These are phyloP conservation scores for Camponotus floridanus DNA, from an alignment of 1,140 invertebrate species.

Conservation along the genomic window DNA sequence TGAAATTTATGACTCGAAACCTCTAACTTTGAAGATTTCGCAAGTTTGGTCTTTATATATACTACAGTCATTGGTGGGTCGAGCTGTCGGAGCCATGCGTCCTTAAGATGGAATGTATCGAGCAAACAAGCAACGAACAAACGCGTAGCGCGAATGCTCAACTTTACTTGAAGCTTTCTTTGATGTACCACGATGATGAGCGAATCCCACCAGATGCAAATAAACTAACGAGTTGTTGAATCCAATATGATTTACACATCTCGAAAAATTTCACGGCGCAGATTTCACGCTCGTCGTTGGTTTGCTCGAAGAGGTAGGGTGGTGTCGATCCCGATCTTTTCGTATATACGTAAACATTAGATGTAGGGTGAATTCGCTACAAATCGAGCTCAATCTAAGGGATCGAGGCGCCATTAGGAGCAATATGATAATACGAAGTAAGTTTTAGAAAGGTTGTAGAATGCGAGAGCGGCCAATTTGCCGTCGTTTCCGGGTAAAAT, in stretches of 20 bases:
- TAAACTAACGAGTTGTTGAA: neutral
- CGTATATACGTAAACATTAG: slow-evolving; percentile 15
- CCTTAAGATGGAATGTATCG: slow-evolving; percentile 31
- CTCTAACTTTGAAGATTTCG: slow-evolving; percentile 13
- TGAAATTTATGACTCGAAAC: neutral
- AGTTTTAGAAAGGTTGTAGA: slow-evolving; percentile 19
- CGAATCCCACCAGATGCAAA: neutral
- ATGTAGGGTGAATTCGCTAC: slow-evolving; percentile 18
- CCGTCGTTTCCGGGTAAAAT: slow-evolving; percentile 20
- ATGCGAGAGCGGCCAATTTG: slow-evolving; percentile 15
- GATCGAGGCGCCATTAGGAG: slow-evolving; percentile 18
- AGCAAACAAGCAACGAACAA: slow-evolving; percentile 20
- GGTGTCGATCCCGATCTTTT: slow-evolving; percentile 23
- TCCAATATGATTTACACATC: neutral
- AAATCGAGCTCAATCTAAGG: slow-evolving; percentile 49
- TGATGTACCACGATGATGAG: neutral
- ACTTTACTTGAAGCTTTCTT: slow-evolving; percentile 1
- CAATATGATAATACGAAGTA: slow-evolving; percentile 45
- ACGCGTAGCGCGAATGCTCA: neutral
- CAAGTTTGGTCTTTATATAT: slow-evolving; percentile 45
- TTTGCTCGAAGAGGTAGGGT: neutral
- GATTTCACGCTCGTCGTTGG: slow-evolving; percentile 1
- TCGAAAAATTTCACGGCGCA: neutral
- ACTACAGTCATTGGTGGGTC: slow-evolving; percentile 19
- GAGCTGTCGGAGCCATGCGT: slow-evolving; percentile 17